Base-by-base conservation (phyloP, 2,113 vertebrate genomes). In the Prietella phreatophila region DNA sequence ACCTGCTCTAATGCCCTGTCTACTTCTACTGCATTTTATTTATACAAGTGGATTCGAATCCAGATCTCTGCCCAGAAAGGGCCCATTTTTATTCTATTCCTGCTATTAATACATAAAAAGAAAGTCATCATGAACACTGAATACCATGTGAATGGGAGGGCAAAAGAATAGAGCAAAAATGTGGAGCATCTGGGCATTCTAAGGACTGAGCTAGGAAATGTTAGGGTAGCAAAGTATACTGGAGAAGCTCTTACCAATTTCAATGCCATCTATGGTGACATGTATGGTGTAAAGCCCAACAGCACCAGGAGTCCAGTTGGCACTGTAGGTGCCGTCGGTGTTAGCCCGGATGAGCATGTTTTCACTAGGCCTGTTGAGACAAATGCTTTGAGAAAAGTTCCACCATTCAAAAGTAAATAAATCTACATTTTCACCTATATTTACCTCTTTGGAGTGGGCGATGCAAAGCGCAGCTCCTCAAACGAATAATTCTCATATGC, bases 321-420 rank as follows among this genome's bases (percentile, higher is more conserved):
- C 98, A 90, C 98, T 99, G 82, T 99, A 99, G 86, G 98, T 99
- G 73, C 98, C 98, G 90, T 99, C 98, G 30, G 98, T 99, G 94
- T 99, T 99, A 67, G 98, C 98, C 92, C 98, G 96, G 88, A 99
- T 99, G 87, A 99, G 94, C 98, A 99, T 99, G 92, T 99, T 99
- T 93, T 99, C 98, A 94, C 98, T 99, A 88, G 98, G 98, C 91
- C 98, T 99, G 94, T 90, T 88, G 85, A 84, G 60, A 91, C 91
- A 8, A 88, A 56, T 22, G 47, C 19, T 58, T 42, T n/a, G 1
- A 80, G 78, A 80, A 84, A 47, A 20, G n/a, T 15, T 67, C 3
- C 67, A 5, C 10, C 5, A 85, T 19, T 55, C 1, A 17, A 10
- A 78, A 63, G 3, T 27, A 19, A 58, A 78, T 25, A 20, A 86